phyloP scores from a whole-genome alignment of 2,113 vertebrate species.

The Sterna hirundo region DNA sequence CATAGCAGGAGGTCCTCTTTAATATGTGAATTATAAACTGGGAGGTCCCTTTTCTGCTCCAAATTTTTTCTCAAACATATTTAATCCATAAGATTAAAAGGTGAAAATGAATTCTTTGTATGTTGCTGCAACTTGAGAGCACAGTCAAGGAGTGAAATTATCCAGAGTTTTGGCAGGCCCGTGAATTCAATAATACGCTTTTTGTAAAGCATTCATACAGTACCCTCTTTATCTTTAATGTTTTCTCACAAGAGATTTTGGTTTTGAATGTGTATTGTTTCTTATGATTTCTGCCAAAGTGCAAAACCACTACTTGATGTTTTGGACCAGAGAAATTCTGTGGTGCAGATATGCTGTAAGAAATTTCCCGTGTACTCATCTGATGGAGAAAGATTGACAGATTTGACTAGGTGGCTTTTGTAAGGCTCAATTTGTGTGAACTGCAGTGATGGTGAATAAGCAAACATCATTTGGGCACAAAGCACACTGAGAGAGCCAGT shows the following conservation, averaged over 20 bases:
- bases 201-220: not conserved
- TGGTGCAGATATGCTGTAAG: not conserved
- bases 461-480: not conserved
- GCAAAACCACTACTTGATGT: not conserved
- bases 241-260: not conserved
- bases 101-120: conserved; percentile 41
- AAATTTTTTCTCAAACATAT: not conserved
- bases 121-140: not conserved
- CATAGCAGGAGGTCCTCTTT: conserved; percentile 1
- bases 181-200: not conserved
- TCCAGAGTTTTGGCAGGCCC: not conserved
- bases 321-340: not conserved
- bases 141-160: not conserved
- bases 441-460: not conserved
- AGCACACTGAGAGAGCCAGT: not conserved
- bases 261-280: not conserved
- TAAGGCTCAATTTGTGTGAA: not conserved
- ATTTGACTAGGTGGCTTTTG: not conserved
- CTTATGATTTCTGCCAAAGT: accelerated
- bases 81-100: conserved; percentile 41
- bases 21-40: conserved; percentile 10
- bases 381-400: not conserved
- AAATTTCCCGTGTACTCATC: not conserved
- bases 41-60: not conserved
- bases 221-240: not conserved